Conservation (phyloP, 2,113 vertebrate species). For the Cephalopterus ornatus region DNA sequence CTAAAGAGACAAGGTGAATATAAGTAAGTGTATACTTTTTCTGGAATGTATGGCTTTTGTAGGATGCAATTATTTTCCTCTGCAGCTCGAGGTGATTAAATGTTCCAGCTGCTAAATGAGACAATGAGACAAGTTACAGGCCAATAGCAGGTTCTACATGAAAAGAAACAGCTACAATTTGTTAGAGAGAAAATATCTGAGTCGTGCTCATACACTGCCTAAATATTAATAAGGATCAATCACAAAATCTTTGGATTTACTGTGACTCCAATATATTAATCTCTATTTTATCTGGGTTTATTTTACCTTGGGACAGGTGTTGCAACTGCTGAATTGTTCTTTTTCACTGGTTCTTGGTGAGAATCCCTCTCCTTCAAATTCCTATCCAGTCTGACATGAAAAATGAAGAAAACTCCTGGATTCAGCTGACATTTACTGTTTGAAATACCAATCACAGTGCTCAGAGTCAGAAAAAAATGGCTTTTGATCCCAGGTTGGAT, state of each 20-base stretch:
- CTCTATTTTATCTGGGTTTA: background rate
- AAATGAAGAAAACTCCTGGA: background rate
- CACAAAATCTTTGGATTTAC: background rate
- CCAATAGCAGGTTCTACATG: background rate
- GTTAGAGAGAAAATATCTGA: background rate
- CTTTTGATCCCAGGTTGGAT: background rate
- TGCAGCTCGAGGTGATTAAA: conserved; percentile 21
- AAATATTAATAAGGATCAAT: background rate
- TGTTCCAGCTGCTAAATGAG: conserved; percentile 16
- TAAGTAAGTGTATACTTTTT: background rate
- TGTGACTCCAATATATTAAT: background rate
- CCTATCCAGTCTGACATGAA: background rate
- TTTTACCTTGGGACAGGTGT: background rate
- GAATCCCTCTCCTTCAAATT: conserved; percentile 16
- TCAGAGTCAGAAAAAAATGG: background rate
- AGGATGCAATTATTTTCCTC: conserved; percentile 13
- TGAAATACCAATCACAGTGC: background rate
- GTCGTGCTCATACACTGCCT: background rate
- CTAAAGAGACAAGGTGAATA: background rate
- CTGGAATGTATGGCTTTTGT: background rate
- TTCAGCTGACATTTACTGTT: background rate
- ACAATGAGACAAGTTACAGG: background rate
- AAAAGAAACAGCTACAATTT: conserved; percentile 37
- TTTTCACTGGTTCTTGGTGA: background rate
- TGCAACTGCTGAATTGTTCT: background rate